phyloP scores from a whole-genome alignment of 2,797 vertebrate genomes.

The Iguana delicatissima region DNA sequence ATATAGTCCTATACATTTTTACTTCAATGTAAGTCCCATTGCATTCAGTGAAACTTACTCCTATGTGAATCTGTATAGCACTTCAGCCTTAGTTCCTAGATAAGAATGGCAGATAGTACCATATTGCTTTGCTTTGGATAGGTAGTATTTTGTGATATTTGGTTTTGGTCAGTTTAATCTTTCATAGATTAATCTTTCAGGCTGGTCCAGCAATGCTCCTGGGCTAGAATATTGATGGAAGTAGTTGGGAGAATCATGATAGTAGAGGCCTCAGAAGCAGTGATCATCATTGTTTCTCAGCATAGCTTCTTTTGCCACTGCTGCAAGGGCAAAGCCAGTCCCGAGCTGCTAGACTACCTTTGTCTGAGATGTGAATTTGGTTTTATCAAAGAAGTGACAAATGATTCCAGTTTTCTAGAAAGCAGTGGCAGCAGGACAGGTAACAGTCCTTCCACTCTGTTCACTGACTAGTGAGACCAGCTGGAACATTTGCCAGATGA shows the following conservation, averaged over 20 bases:
- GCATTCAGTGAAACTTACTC: background rate
- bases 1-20: too few relatives aligned
- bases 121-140: background rate
- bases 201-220: too few relatives aligned
- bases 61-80: background rate
- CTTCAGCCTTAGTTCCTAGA: background rate
- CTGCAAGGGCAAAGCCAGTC: constrained; percentile 97
- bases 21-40: too few relatives aligned
- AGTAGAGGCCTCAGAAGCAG: constrained; percentile 95
- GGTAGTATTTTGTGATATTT: background rate
- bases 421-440: too few relatives aligned
- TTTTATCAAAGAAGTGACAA: too few relatives aligned
- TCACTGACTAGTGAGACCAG: too few relatives aligned
- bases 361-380: too few relatives aligned
- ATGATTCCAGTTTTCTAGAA: too few relatives aligned
- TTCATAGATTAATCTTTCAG: too few relatives aligned
- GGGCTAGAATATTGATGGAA: too few relatives aligned
- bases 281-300: constrained; percentile 90
- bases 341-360: constrained; percentile 89
- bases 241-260: constrained; percentile 66
- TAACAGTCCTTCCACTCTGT: too few relatives aligned
- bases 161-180: background rate
- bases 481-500: too few relatives aligned
- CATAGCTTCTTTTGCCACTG: constrained; percentile 99
- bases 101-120: background rate